Conservation (phyloP, 1,140 invertebrate species). For the Oedothorax gibbosus region DNA sequence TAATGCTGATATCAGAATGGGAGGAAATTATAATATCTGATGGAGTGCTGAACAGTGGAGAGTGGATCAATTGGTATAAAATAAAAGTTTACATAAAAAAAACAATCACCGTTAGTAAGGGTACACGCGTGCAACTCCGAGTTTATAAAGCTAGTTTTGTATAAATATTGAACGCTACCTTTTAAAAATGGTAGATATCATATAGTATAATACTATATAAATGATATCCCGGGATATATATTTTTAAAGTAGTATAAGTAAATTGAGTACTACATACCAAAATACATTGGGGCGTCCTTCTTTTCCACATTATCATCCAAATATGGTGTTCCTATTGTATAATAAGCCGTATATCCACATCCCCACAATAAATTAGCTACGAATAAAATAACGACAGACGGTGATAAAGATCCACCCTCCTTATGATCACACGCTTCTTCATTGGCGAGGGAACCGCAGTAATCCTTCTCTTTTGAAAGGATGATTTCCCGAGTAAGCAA, state of each 20-base stretch:
- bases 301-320: slow-evolving; percentile 67
- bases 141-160: no score
- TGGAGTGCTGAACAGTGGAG: no score
- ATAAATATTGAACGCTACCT: no score
- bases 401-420: slow-evolving; percentile 63
- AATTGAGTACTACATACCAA: slow-evolving; percentile 26
- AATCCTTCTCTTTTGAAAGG: not conserved
- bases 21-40: no score
- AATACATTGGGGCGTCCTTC: slow-evolving; percentile 64
- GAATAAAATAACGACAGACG: slow-evolving; percentile 46
- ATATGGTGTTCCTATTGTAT: slow-evolving; percentile 65
- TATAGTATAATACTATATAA: no score
- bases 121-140: no score
- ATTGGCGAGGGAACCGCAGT: slow-evolving; percentile 8
- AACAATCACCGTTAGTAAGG: no score
- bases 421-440: slow-evolving; percentile 1
- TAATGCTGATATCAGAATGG: no score
- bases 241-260: not conserved
- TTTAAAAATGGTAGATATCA: no score
- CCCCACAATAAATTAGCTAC: slow-evolving; percentile 59
- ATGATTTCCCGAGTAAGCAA: slow-evolving; percentile 15
- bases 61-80: no score
- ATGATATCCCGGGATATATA: not conserved
- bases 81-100: no score
- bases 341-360: slow-evolving; percentile 62